These are phyloP conservation scores for Diaprepes abbreviatus DNA, from an alignment of 2,888 invertebrate species.

Conservation along the genomic window DNA sequence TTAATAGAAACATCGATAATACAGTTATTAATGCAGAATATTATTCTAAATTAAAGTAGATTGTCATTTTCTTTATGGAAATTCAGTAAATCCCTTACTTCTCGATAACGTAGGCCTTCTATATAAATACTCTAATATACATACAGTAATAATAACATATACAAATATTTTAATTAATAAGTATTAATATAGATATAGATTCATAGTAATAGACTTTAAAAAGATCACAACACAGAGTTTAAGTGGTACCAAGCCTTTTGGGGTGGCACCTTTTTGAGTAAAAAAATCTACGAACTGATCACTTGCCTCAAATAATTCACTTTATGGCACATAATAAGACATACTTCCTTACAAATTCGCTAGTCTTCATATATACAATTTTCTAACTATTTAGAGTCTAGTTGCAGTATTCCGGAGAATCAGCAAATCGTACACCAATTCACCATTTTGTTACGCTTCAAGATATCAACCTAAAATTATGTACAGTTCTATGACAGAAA, in stretches of 20 bases:
- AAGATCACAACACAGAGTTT: constrained; percentile 70
- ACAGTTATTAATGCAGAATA: constrained; percentile 46
- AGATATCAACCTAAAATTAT: no score
- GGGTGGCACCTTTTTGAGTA: constrained; percentile 57
- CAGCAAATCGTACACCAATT: no score
- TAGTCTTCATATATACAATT: constrained; percentile 36
- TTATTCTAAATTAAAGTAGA: constrained; percentile 64
- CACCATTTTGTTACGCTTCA: no score
- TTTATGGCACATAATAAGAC: constrained; percentile 56
- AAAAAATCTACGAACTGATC: constrained; percentile 55
- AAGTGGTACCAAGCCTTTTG: constrained; percentile 60
- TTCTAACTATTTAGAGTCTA: constrained; percentile 19
- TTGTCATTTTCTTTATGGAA: constrained; percentile 65
- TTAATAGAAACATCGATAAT: constrained; percentile 63
- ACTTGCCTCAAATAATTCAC: constrained; percentile 51
- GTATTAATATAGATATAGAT: constrained; percentile 68
- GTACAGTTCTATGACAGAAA: no score
- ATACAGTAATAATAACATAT: constrained; percentile 65
- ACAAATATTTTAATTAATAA: constrained; percentile 66
- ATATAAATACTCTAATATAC: constrained; percentile 61
- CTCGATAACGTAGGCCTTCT: constrained; percentile 53
- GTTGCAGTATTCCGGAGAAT: constrained; percentile 15
- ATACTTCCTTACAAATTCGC: constrained; percentile 30
- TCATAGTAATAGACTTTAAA: constrained; percentile 70
- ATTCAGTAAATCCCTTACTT: constrained; percentile 54